These are phyloP conservation scores for Rhabdophis nuchalis DNA, from an alignment of 2,797 vertebrate species.

Conservation along the genomic window DNA sequence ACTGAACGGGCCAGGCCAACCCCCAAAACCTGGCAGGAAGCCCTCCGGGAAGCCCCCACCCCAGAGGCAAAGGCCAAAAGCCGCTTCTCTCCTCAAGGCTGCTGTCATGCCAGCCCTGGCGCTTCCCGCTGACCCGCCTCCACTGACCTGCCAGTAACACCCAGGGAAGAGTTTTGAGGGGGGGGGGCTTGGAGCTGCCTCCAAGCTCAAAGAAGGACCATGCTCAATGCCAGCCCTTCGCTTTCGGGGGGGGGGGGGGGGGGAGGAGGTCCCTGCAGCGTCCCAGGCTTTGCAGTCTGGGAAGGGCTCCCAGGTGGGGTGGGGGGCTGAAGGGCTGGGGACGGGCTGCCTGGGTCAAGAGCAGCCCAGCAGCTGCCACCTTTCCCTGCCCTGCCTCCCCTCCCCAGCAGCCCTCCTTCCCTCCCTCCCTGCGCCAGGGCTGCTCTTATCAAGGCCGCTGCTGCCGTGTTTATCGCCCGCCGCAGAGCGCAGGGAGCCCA, in stretches of 20 bases:
- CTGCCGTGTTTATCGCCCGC: conserved; percentile 55
- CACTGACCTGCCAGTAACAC: not conserved
- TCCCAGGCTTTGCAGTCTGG: not conserved
- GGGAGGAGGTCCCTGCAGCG: not conserved
- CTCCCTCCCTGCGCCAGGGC: not conserved
- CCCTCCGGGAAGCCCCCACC: too few relatives aligned
- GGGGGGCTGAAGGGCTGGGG: conserved; percentile 18
- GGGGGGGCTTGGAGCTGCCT: not conserved
- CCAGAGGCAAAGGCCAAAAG: not conserved
- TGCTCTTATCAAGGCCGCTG: not conserved
- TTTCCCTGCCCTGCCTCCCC: not conserved
- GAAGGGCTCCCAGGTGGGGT: not conserved
- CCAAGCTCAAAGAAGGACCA: not conserved
- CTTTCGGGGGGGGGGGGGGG: too few relatives aligned
- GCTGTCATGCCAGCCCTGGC: not conserved
- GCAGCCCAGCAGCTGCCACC: conserved; percentile 55
- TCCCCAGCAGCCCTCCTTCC: conserved; percentile 9
- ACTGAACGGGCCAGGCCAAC: too few relatives aligned
- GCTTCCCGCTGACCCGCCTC: not conserved
- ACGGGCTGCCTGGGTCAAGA: not conserved
- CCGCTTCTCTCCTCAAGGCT: not conserved
- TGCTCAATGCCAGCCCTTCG: not conserved
- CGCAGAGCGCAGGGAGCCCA: conserved; percentile 52
- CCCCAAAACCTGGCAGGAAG: too few relatives aligned
- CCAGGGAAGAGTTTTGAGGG: not conserved